Base-by-base conservation (phyloP, 2,888 invertebrate genomes). In the Cheilosia grossa region DNA sequence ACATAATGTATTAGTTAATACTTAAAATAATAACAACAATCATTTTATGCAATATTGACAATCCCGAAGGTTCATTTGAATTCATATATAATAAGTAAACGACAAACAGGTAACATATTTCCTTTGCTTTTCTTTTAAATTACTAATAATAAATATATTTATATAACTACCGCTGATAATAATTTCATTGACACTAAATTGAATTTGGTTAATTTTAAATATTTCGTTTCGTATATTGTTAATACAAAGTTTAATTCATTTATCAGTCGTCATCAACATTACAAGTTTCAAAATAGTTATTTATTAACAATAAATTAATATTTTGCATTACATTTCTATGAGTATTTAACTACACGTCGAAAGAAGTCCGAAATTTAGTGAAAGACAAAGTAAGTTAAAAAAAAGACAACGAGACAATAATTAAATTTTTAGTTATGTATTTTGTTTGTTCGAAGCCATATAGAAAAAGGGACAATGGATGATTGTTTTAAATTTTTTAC, bases 201-300 rank as follows among this genome's bases (percentile, higher is more conserved):
- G 54, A 56, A 49, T 66, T 61, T 33, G 33, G 10, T 10, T 33
- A 33, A 33, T 72, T 66, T 73, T 66, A 72, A 66, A 53, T 37
- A 53, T 77, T 77, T 37, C 37, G 37, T 37, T 37, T 37, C 13
- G 44, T 66, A 17, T 53, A 17, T 53, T 40, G 19, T 19, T 69
- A 54, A 56, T 54, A 66, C 5, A 6, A 1, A 9, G 59, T 59
- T 21, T 37, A 70, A 30, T 30, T 66, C 61, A 61, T 61, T 63
- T 69, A 40, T 82, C 82, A 82, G 82, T 82, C 82, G 56, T 67
- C 19, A 69, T 82, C 54, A 78, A 82, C 66, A 24, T 67, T 82
- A 51, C 42, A 78, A 63, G 66, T 72, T 78, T 78, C 6, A 82
- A 82, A 78, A 78, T 82, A 82, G 78, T 82, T 72, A 66, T 61